A percentile compares a stretch with the other conserved stretches of the same genome.
Conservation (phyloP, 2,888 invertebrate species). For the Philhelius pedissequus region DNA sequence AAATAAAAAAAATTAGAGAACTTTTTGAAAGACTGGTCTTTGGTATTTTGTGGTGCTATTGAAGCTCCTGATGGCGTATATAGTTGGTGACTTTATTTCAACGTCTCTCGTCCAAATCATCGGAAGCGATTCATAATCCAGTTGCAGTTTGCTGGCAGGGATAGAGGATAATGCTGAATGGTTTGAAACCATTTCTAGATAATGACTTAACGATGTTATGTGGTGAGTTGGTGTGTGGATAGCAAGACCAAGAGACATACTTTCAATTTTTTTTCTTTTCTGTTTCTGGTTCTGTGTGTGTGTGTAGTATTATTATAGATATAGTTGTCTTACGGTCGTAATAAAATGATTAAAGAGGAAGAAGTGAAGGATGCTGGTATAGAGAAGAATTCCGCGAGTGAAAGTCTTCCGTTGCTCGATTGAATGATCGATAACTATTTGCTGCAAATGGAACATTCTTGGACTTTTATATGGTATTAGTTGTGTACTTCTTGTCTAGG, state of each 20-base stretch:
- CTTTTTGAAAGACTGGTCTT: neutral
- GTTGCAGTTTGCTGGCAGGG: slow-evolving; percentile 13
- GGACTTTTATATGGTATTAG: neutral
- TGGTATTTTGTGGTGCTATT: neutral
- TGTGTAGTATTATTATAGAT: neutral
- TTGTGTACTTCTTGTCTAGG: neutral
- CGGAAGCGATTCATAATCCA: neutral
- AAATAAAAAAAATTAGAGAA: neutral
- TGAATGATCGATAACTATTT: slow-evolving; percentile 48
- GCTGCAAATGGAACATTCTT: slow-evolving; percentile 42
- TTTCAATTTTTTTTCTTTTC: slow-evolving; percentile 60
- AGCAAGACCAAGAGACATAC: slow-evolving; percentile 3
- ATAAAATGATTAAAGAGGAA: neutral
- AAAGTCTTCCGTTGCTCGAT: slow-evolving; percentile 45
- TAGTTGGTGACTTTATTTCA: slow-evolving; percentile 45
- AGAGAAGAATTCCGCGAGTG: slow-evolving; percentile 48
- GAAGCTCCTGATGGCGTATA: neutral
- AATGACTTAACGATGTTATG: slow-evolving; percentile 67
- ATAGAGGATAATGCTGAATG: neutral
- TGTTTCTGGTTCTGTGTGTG: neutral
- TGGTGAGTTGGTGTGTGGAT: neutral
- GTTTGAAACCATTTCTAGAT: slow-evolving; percentile 38
- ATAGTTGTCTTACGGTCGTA: slow-evolving; percentile 8
- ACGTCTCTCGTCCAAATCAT: neutral
- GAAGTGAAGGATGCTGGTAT: neutral